Evolutionary conservation across 1,140 invertebrate genomes (phyloP).

Genomic region (Elymnias hypermnestra): DNA sequence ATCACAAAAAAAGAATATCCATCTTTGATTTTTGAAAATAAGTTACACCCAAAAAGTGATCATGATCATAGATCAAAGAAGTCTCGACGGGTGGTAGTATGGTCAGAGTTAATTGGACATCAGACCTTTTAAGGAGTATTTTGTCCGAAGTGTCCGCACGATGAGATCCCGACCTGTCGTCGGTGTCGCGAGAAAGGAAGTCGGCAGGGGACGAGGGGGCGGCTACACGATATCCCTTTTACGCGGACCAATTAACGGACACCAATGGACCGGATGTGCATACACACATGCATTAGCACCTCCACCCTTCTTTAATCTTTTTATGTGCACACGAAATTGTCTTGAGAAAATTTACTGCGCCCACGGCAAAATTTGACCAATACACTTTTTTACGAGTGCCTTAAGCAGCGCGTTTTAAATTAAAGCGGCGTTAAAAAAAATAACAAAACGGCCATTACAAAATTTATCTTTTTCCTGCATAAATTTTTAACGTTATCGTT

Average conservation of each 20-base stretch:
- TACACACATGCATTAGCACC: slow-evolving; percentile 69
- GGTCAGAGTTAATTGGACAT: slow-evolving; percentile 34
- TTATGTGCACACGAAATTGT: slow-evolving; percentile 46
- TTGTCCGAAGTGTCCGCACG: slow-evolving; percentile 33
- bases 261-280: slow-evolving; percentile 63
- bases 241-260: slow-evolving; percentile 72
- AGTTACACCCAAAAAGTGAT: no score
- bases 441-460: not conserved
- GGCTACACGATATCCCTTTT: slow-evolving; percentile 72
- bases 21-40: no score
- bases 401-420: not conserved
- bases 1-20: no score
- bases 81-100: slow-evolving; percentile 32
- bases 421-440: not conserved
- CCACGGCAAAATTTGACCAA: slow-evolving; percentile 22
- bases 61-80: slow-evolving; percentile 29
- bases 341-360: slow-evolving; percentile 40
- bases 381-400: slow-evolving; percentile 2
- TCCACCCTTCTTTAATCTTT: slow-evolving; percentile 64
- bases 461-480: slow-evolving; percentile 6
- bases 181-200: slow-evolving; percentile 51
- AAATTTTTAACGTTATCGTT: slow-evolving; percentile 7
- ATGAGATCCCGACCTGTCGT: slow-evolving; percentile 40
- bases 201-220: slow-evolving; percentile 37
- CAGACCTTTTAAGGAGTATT: slow-evolving; percentile 37